These are phyloP conservation scores for Sycobia sp. DNA, from an alignment of 1,140 invertebrate genomes.

Conservation along the genomic window DNA sequence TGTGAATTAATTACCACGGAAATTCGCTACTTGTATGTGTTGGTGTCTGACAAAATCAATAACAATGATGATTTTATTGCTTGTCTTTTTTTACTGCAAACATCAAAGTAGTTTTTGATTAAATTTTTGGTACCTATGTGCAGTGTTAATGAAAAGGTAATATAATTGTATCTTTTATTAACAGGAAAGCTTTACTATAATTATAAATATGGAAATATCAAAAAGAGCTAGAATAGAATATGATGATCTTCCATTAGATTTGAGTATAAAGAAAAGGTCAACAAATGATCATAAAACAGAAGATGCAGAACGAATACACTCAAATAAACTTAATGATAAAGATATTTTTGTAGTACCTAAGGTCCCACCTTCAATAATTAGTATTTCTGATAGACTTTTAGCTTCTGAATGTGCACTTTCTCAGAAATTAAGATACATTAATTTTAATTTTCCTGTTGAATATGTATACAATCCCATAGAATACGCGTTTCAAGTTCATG, in stretches of 20 bases:
- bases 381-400: constrained; percentile 50
- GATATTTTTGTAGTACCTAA: constrained; percentile 31
- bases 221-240: constrained; percentile 40
- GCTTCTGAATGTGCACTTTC: constrained; percentile 50
- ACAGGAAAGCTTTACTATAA: constrained; percentile 26
- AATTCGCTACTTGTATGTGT: constrained; percentile 24
- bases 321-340: constrained; percentile 19
- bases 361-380: constrained; percentile 27
- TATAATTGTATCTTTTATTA: constrained; percentile 17
- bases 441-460: constrained; percentile 62
- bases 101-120: neutral
- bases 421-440: constrained; percentile 48
- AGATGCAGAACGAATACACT: constrained; percentile 11
- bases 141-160: constrained; percentile 14
- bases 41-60: constrained; percentile 32
- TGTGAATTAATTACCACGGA: constrained; percentile 17
- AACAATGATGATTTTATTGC: constrained; percentile 30
- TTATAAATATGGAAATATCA: constrained; percentile 31
- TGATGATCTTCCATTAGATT: constrained; percentile 33
- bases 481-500: constrained; percentile 79
- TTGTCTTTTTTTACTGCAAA: constrained; percentile 25
- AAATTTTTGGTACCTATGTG: neutral
- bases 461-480: constrained; percentile 84
- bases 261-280: constrained; percentile 36
- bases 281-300: constrained; percentile 17